Conservation (phyloP, 2,888 invertebrate species). For the Polyommatus icarus region DNA sequence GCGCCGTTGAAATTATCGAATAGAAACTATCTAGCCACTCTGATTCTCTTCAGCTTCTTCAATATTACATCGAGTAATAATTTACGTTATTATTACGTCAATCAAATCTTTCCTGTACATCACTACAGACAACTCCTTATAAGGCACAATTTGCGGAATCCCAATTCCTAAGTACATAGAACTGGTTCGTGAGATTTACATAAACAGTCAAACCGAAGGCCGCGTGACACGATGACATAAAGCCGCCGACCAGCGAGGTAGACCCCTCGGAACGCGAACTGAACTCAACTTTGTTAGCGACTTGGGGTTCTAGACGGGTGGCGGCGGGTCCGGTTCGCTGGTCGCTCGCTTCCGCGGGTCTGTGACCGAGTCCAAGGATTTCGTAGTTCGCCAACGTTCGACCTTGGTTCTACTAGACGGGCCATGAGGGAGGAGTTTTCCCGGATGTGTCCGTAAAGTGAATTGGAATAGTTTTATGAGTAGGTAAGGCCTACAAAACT, state of each 20-base stretch:
- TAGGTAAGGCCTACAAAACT: no score
- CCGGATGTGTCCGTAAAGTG: neutral
- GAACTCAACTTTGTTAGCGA: conserved; percentile 35
- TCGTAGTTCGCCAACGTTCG: conserved; percentile 62
- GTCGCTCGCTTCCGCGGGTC: conserved; percentile 71
- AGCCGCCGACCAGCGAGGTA: conserved; percentile 50
- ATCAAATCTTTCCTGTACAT: neutral
- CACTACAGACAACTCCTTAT: neutral
- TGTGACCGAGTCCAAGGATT: conserved; percentile 70
- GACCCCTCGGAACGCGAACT: conserved; percentile 36
- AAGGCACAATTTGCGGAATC: neutral
- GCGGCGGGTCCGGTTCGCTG: conserved; percentile 54
- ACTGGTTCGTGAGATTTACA: conserved; percentile 61
- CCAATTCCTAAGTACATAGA: conserved; percentile 14
- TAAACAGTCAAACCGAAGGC: conserved; percentile 63
- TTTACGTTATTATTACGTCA: neutral
- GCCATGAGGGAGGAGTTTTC: conserved; percentile 48
- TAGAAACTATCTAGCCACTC: no score
- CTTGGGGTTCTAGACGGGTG: conserved; percentile 51
- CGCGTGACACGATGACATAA: conserved; percentile 67
- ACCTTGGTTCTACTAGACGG: conserved; percentile 69
- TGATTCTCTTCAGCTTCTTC: no score
- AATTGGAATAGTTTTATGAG: no score
- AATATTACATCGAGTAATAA: no score
- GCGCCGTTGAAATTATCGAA: no score